Conservation (phyloP, 2,113 vertebrate species). For the Ictalurus punctatus region DNA sequence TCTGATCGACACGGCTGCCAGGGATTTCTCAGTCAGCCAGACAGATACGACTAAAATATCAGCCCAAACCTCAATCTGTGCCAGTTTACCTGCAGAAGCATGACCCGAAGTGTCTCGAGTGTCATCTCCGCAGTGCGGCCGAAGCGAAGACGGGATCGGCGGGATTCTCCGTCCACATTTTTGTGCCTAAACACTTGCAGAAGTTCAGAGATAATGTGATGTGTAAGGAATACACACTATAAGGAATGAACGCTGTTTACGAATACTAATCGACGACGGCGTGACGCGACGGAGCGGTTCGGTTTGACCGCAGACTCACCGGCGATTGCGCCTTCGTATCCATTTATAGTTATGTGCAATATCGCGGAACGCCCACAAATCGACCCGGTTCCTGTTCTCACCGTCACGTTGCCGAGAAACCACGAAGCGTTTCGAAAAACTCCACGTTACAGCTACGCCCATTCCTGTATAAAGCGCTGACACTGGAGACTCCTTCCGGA, state of each 20-base stretch:
- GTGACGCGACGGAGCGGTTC: no score
- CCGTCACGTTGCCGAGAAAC: neutral
- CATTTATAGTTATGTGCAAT: neutral
- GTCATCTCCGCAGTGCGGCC: neutral
- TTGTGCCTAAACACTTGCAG: neutral
- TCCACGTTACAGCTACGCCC: no score
- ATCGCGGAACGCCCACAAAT: neutral
- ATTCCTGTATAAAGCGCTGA: neutral
- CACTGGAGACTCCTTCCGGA: neutral
- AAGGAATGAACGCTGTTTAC: neutral
- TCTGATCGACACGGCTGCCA: constrained; percentile 60
- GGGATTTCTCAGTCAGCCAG: constrained; percentile 43
- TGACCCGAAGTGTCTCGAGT: neutral
- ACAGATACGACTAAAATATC: constrained; percentile 47
- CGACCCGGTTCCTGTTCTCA: neutral
- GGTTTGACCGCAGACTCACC: neutral
- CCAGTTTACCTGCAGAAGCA: constrained; percentile 30
- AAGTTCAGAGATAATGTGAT: neutral
- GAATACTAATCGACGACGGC: no score
- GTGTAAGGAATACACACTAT: neutral
- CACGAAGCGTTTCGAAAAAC: neutral
- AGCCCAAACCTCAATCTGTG: constrained; percentile 41
- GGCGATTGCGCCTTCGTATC: neutral
- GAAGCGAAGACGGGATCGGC: neutral
- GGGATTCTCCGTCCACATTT: neutral